Conservation (phyloP, 2,113 vertebrate genomes). For the Corvus hawaiiensis region DNA sequence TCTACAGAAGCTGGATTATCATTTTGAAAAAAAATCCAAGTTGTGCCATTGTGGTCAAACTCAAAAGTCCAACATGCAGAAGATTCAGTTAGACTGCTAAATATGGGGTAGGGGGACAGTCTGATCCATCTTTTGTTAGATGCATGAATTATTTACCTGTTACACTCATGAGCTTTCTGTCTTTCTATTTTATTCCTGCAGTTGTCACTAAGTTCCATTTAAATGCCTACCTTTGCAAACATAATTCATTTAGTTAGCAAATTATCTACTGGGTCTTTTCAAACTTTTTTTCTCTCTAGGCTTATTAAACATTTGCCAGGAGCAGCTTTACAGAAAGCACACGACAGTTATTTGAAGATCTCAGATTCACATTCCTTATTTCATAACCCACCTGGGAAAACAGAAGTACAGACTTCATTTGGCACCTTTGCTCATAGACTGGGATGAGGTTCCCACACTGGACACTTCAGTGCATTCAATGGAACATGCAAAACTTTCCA, state of each 20-base stretch:
- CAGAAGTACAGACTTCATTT: background rate
- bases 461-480: background rate
- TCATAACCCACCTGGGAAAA: background rate
- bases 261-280: background rate
- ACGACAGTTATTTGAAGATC: background rate
- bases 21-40: background rate
- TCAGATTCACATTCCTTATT: background rate
- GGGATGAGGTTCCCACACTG: background rate
- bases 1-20: background rate
- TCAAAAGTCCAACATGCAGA: background rate
- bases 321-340: background rate
- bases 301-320: slow-evolving; percentile 1
- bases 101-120: background rate
- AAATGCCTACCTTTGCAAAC: slow-evolving; percentile 5
- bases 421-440: background rate
- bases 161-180: background rate
- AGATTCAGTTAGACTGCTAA: background rate
- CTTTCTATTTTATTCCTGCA: background rate
- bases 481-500: background rate
- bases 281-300: background rate
- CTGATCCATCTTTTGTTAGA: background rate
- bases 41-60: background rate
- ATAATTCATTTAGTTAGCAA: slow-evolving; percentile 18
- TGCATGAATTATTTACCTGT: background rate
- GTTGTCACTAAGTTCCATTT: background rate